Base-by-base conservation (phyloP, 2,888 invertebrate genomes). In the Selenia dentaria region DNA sequence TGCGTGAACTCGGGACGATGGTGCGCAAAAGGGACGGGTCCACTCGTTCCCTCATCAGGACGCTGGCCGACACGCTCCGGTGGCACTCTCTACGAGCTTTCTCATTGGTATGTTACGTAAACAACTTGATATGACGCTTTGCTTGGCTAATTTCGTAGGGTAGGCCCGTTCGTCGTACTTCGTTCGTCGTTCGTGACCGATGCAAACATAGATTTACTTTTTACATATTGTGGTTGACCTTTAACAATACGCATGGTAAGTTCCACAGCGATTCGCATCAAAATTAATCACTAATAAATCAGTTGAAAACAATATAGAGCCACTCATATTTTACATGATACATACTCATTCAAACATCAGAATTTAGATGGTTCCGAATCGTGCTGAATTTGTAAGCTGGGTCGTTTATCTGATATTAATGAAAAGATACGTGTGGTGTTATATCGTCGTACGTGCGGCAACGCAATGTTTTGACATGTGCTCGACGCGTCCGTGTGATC, bases 1-100 rank as follows among this genome's bases (percentile, higher is more conserved):
- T 78, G 86, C 88, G 86, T 87, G 85, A 86, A 81, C 84, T 66
- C 79, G 82, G 79, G 76, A 81, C 77, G 67, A 89, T 90, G 89
- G 85, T 86, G 68, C 84, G 79, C 78, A 78, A 81, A 74, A 85
- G 87, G 84, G 87, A 87, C 76, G 79, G 69, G 67, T 78, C 85
- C 69, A 77, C 76, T 57, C 74, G 78, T 69, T 81, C 83, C 78
- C 82, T 85, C 67, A 72, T 88, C 69, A 81, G 83, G 78, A 79
- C 84, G 74, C 74, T 89, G 68, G 79, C 78, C 76, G 88, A 80
- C 53, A 75, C 87, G 87, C 84, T 89, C 62, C 83, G 88, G 55
- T 84, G 86, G 83, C 83, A 77, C 59, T 79, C 80, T 54, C 73
- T 86, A 46, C 79, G 81, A 53, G 72, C 77, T 66, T 74, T 79